Evolutionary conservation across 2,888 invertebrate genomes (phyloP), one percentile per base, ranked within the genome.

Genomic region (Beris chalybata): DNA sequence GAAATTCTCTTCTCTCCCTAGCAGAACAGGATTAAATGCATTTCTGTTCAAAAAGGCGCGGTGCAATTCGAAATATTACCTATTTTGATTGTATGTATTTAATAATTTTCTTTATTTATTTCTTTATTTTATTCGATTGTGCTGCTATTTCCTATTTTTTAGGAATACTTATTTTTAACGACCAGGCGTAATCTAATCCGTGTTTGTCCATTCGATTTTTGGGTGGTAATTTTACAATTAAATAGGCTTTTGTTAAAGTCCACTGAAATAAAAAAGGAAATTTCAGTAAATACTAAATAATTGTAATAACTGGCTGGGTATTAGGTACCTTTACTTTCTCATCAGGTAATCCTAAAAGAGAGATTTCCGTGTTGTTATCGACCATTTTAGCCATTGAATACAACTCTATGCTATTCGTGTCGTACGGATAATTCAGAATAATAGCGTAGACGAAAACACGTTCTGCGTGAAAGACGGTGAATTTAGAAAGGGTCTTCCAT

Each of bases 361-460:
- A 73, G 44, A 87, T 81, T 45, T 73, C 74, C 1, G 80, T 78
- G 4, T 74, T 70, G 1, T 73, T 68, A 13, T 79, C 71, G 4
- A 71, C 76, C 9, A 7, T 58, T 67, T 1, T 71, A 53, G 76
- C 75, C 3, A 82, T 75, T 0, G 84, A 78, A 69, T 82, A 83
- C 7, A 89, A 78, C 45, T 76, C 74, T 22, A 78, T 71, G 9
- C 91, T 77, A 15, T 81, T 74, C 67, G 84, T 83, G 52, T 83
- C 78, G 30, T 78, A 75, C 0, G 93, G 92, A 90, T 93, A 93
- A 4, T 84, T 76, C 43, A 93, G 79, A 15, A 88, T 79, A 55
- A 86, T 85, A 0, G 89, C 92, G 77, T 89, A 94, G 12, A 92
- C 82, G 52, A 59, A 64, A 0, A 66, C 56, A 2, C 63, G 67